Base-by-base conservation (phyloP, 2,113 vertebrate species). In the Amphiprion ocellaris region DNA sequence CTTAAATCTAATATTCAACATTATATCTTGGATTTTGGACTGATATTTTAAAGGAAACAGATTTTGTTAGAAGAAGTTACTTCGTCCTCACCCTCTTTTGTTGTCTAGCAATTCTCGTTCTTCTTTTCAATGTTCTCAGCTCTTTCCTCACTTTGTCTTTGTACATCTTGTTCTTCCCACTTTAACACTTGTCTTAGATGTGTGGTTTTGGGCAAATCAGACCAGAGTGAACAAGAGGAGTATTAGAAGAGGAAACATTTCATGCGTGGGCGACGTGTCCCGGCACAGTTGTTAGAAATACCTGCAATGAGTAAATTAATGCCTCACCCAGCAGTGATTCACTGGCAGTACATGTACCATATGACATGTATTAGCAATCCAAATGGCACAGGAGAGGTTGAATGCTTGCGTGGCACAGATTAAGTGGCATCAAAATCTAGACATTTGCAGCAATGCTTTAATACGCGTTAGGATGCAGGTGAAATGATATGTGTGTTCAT, bases 91-190 rank as follows among this genome's bases (percentile, higher is more conserved):
- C 41, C 14, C 11, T 15, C 33, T 44, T 44, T 44, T 44, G 41
- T 44, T 44, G 41, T 44, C 14, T 15, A 12, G 11, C 14, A 44
- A 44, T 44, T 44, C 41, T 50, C 11, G 30, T 49, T 67, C 72
- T 59, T 64, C 30, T 59, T 39, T 71, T 24, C 21, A 54, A 47
- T 46, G 52, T 49, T 63, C 60, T 55, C 55, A 67, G 59, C 2
- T 17, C 56, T 77, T 66, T 37, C 19, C 23, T 75, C 23, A 33
- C 24, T 67, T 73, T 75, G 21, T 75, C 4, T 62, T 44, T 60
- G 58, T 24, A 81, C 80, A 79, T 67, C 55, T 58, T 85, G 71
- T 82, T 82, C 76, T 52, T 23, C 19, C 19, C 46, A 39, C 70
- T 53, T 47, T 54, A 37, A 54, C 71, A 72, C 58, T 77, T 53